A percentile compares a stretch with the other conserved stretches of the same genome.
Conservation (phyloP, 2,113 vertebrate species). For the Sturnira hondurensis region DNA sequence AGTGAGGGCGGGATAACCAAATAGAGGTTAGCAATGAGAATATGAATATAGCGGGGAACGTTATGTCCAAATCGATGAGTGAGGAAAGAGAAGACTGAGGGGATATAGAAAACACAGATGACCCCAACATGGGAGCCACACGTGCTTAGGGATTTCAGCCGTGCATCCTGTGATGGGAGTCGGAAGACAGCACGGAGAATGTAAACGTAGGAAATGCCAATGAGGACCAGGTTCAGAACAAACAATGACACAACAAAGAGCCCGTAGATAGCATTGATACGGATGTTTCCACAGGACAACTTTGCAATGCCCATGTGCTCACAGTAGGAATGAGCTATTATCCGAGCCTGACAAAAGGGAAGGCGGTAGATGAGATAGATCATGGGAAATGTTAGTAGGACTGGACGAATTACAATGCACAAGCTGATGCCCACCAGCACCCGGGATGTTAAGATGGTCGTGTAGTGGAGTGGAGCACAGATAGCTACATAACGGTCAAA, state of each 20-base stretch:
- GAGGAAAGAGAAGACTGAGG: slow-evolving; percentile 61
- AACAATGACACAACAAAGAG: slow-evolving; percentile 39
- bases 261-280: slow-evolving; percentile 23
- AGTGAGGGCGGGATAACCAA: slow-evolving; percentile 59
- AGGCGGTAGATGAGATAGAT: slow-evolving; percentile 44
- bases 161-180: slow-evolving; percentile 35
- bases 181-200: slow-evolving; percentile 39
- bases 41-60: slow-evolving; percentile 43
- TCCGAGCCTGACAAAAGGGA: slow-evolving; percentile 46
- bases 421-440: not conserved
- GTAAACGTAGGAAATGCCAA: slow-evolving; percentile 1
- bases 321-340: slow-evolving; percentile 61
- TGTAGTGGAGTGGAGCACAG: slow-evolving; percentile 63
- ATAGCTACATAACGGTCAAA: slow-evolving; percentile 63
- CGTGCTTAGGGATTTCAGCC: slow-evolving; percentile 56
- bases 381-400: not conserved
- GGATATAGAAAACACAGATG: slow-evolving; percentile 56
- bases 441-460: slow-evolving; percentile 16
- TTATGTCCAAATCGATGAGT: slow-evolving; percentile 57
- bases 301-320: slow-evolving; percentile 64
- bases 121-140: slow-evolving; percentile 60
- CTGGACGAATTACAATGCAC: not conserved
- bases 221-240: slow-evolving; percentile 28
- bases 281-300: slow-evolving; percentile 53
- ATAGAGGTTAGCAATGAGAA: slow-evolving; percentile 63